phyloP scores from a whole-genome alignment of 1,140 invertebrate species.

The Acromyrmex echinatior region DNA sequence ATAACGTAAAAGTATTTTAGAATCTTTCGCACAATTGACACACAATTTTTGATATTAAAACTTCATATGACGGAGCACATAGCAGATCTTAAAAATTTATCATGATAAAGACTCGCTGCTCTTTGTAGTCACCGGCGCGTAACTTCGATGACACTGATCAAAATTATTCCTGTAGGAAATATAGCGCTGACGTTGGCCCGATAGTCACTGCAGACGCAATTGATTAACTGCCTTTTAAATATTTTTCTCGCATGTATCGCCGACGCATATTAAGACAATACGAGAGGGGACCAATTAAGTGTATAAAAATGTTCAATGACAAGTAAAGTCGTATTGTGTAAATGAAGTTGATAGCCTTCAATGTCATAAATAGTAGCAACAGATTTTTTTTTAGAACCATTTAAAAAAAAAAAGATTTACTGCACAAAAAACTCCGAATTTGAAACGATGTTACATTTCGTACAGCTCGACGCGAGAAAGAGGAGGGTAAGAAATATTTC shows the following conservation, averaged over 20 bases:
- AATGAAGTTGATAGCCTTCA: slow-evolving; percentile 5
- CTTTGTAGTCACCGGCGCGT: slow-evolving; percentile 47
- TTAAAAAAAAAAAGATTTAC: neutral
- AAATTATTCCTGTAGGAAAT: slow-evolving; percentile 41
- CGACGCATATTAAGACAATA: neutral
- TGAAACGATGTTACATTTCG: neutral
- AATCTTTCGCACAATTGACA: neutral
- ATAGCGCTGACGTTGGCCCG: slow-evolving; percentile 5
- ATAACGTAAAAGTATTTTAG: neutral
- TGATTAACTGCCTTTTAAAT: slow-evolving; percentile 53
- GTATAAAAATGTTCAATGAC: slow-evolving; percentile 36
- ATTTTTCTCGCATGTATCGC: slow-evolving; percentile 40
- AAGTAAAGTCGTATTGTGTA: neutral
- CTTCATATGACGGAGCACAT: neutral
- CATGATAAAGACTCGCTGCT: neutral
- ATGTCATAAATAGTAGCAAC: neutral
- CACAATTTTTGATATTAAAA: neutral
- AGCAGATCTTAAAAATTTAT: slow-evolving; percentile 10
- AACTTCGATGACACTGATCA: slow-evolving; percentile 7
- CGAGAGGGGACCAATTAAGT: slow-evolving; percentile 36
- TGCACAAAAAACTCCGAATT: neutral
- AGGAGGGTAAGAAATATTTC: neutral
- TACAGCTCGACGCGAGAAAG: neutral
- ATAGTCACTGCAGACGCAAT: slow-evolving; percentile 35
- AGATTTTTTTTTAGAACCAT: neutral